Evolutionary conservation across 2,797 vertebrate genomes (phyloP).

Genomic region (Lates japonicus): DNA sequence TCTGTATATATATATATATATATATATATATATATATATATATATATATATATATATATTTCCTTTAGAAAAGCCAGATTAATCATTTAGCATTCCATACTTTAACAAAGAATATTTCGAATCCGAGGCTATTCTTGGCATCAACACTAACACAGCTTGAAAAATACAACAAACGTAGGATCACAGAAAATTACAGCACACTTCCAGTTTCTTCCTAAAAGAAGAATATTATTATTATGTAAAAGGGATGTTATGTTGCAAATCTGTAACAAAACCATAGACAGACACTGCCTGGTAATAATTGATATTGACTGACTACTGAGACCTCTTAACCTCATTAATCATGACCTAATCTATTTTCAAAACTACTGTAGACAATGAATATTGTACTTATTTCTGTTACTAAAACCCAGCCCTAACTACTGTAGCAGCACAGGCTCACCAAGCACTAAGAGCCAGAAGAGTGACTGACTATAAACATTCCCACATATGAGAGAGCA

Average conservation of each 20-base stretch:
- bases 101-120: slow-evolving; percentile 23
- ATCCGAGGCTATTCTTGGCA: background rate
- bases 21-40: slow-evolving; percentile 15
- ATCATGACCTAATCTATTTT: slow-evolving; percentile 16
- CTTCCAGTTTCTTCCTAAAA: background rate
- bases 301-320: background rate
- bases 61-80: slow-evolving; percentile 43
- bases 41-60: no score
- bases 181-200: background rate
- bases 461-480: slow-evolving; percentile 45
- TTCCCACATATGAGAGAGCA: slow-evolving; percentile 67
- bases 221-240: background rate
- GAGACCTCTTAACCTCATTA: background rate
- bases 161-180: background rate
- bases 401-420: background rate
- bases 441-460: slow-evolving; percentile 24
- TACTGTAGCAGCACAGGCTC: slow-evolving; percentile 30
- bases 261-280: slow-evolving; percentile 12
- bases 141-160: background rate
- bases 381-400: background rate
- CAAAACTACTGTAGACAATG: background rate
- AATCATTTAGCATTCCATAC: slow-evolving; percentile 45
- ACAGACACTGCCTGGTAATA: slow-evolving; percentile 5
- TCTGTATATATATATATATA: slow-evolving; percentile 32
- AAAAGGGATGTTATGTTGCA: background rate